Evolutionary conservation across 2,113 vertebrate species (phyloP).

Genomic region (Neolamprologus longior): DNA sequence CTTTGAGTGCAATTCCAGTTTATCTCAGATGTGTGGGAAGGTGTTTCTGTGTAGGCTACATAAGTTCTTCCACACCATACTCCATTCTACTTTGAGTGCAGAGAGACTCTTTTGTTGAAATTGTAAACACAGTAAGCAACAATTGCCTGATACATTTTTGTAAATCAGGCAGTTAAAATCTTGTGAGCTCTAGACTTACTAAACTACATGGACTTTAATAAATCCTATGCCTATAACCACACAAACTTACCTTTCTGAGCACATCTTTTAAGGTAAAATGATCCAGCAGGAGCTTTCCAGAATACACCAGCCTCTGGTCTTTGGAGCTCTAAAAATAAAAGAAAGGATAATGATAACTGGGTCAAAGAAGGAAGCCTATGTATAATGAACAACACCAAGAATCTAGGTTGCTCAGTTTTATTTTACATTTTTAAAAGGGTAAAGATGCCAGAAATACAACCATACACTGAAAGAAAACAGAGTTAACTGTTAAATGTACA

Average conservation of each 20-base stretch:
- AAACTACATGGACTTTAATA: neutral
- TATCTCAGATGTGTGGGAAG: neutral
- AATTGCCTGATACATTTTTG: neutral
- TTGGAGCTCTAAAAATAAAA: constrained; percentile 81
- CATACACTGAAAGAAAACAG: neutral
- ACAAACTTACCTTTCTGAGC: constrained; percentile 85
- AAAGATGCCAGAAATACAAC: neutral
- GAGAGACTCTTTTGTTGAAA: neutral
- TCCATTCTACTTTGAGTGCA: neutral
- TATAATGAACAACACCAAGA: neutral
- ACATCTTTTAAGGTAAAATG: constrained; percentile 91
- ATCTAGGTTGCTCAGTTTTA: neutral
- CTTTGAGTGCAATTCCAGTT: neutral
- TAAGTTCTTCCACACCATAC: neutral
- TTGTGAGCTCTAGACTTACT: neutral
- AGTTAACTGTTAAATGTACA: neutral
- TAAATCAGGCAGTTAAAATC: neutral
- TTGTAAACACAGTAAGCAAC: neutral
- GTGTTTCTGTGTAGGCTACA: neutral
- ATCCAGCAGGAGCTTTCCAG: constrained; percentile 91
- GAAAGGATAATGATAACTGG: neutral
- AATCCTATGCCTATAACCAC: neutral
- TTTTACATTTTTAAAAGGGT: neutral
- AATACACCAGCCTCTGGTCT: constrained; percentile 96
- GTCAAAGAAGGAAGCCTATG: neutral